Base-by-base conservation (phyloP, 2,797 vertebrate genomes). In the Schizopygopsis malacanthus region DNA sequence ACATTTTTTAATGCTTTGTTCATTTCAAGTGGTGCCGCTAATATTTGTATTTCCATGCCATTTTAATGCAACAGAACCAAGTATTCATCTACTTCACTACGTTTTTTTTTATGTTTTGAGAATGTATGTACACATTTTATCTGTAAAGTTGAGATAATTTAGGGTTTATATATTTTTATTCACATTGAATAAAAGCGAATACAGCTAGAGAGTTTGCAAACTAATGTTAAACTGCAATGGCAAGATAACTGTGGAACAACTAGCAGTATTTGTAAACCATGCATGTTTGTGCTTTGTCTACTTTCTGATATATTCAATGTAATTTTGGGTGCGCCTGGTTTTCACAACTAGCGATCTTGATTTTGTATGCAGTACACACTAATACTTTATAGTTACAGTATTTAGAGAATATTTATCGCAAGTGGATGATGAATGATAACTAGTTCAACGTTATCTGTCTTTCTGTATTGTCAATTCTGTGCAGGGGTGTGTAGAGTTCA, bases 241-340 rank as follows among this genome's bases (percentile, higher is more conserved):
- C 92, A 90, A 83, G 91, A 92, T 92, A 92, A 92, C 90, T 92
- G 93, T 94, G 92, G 89, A 87, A 84, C 89, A 91, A 89, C 87
- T 89, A 82, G 83, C 90, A 86, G 88, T 93, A 91, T 91, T 92
- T 63, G 91, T 93, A 88, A 92, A 93, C 91, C 89, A 92, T 70
- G 95, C 93, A 95, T 95, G 94, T 95, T 92, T 93, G 92, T 94
- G 90, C 93, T 90, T 83, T 91, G 90, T 89, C 89, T 61, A 86
- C 92, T 90, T 86, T 85, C 89, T 89, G 88, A 92, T 90, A 84
- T 90, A 86, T 91, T 91, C 33, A 45, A 33, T 86, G 79, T 87
- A 43, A 84, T 84, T 72, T 54, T n/a, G 52, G 59, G 6, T 81
- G 59, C 73, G 79, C 22, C 71, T 82, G 65, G 65, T 73, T 82